Evolutionary conservation across 2,888 invertebrate species (phyloP), one percentile per base, ranked within the genome.

Genomic region (Ceraclea dissimilis): DNA sequence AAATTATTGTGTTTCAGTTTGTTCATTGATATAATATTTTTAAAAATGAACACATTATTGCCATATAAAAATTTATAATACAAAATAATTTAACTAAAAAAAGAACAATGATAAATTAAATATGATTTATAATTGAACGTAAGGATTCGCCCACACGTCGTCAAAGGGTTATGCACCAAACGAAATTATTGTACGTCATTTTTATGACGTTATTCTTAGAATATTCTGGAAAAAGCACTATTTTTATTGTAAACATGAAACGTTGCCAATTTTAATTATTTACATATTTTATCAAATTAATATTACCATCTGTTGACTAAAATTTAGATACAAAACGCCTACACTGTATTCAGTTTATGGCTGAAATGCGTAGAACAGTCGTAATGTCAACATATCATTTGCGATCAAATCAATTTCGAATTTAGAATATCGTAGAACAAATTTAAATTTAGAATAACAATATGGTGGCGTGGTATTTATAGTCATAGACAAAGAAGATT

Each of bases 1-100:
- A 51, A 39, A 16, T 52, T 56, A 55, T 52, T 58, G 58, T 60
- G 58, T 60, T 60, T 60, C 60, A 60, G 60, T 60, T 57, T 56
- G 49, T 51, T 46, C 13, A 39, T 8, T 8, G 48, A 26, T 39
- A 13, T 39, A 31, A 31, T 8, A 8, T 5, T 4, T 39, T 39
- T 39, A 52, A 52, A 26, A 44, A 43, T 17, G 11, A 31, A 39
- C 13, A 39, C 39, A 39, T 10, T 10, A 39, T 39, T 33, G 17
- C 31, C 50, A 50, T 34, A 18, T 18, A n/a, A 33, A 50, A 50
- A 26, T n/a, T n/a, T n/a, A n/a, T n/a, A n/a, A n/a, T 13, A 18
- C 33, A 16, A 16, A 50, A 33, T 50, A 18, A 6, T 19, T 44
- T 6, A 16, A 16, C n/a, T n/a, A 44, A 17, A 13, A 11, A 13